Evolutionary conservation across 2,888 invertebrate species (phyloP).

Genomic region (Eutolmus rufibarbis): DNA sequence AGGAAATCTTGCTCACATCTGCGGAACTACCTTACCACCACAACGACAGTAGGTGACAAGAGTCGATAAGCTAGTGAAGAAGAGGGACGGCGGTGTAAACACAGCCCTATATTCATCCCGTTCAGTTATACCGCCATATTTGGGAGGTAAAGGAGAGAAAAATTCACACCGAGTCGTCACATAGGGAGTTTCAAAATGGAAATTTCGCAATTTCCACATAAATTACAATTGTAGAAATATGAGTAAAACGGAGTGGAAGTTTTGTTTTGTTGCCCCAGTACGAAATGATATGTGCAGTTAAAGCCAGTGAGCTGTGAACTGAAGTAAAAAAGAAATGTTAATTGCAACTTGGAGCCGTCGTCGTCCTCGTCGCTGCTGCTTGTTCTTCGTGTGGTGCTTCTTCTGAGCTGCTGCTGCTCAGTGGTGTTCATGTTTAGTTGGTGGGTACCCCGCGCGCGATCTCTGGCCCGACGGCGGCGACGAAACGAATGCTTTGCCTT

Average conservation of each 20-base stretch:
- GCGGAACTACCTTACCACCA: background rate
- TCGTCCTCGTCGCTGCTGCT: background rate
- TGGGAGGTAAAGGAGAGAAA: conserved; percentile 44
- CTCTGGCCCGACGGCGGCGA: background rate
- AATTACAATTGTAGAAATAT: conserved; percentile 2
- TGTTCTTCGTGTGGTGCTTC: background rate
- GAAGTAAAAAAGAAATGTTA: background rate
- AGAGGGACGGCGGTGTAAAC: background rate
- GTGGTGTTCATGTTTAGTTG: conserved; percentile 20
- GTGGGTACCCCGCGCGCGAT: conserved; percentile 2
- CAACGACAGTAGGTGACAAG: background rate
- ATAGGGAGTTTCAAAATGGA: conserved; percentile 28
- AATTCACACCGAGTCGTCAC: conserved; percentile 22
- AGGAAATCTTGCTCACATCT: background rate
- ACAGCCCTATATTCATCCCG: conserved; percentile 24
- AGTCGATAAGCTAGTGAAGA: background rate
- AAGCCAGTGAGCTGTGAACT: background rate
- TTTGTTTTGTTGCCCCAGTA: background rate
- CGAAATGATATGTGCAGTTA: background rate
- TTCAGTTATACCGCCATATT: conserved; percentile 46
- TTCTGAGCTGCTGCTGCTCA: background rate
- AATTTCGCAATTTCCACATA: conserved; percentile 22
- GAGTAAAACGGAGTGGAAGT: background rate
- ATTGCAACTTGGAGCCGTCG: conserved; percentile 1
- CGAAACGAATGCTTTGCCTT: background rate